phyloP scores from a whole-genome alignment of 2,113 vertebrate genomes.

The Urocitellus parryii region DNA sequence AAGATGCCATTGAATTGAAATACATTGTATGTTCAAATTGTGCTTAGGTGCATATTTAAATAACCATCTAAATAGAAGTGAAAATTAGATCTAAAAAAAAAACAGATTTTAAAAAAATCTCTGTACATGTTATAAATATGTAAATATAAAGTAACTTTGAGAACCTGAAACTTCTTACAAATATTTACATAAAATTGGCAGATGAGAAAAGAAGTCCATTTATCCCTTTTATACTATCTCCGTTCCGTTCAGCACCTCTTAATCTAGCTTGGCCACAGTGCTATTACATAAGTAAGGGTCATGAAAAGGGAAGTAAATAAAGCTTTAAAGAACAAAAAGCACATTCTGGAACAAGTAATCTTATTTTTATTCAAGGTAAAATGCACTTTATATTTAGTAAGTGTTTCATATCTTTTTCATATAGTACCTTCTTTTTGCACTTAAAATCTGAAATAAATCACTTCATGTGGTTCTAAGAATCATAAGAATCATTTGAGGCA shows the following conservation, averaged over 20 bases:
- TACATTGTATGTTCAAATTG: slow-evolving; percentile 31
- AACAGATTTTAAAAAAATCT: no score
- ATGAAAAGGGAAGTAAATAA: not conserved
- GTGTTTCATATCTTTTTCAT: not conserved
- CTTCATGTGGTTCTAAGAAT: not conserved
- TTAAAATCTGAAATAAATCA: not conserved
- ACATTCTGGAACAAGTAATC: not conserved
- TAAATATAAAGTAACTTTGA: not conserved
- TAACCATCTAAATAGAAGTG: slow-evolving; percentile 2
- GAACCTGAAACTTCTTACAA: not conserved
- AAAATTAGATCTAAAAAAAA: slow-evolving; percentile 45
- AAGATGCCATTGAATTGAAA: slow-evolving; percentile 36
- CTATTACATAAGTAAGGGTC: not conserved
- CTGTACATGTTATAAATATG: not conserved
- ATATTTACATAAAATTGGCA: not conserved
- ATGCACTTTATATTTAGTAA: not conserved
- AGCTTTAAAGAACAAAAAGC: slow-evolving; percentile 11
- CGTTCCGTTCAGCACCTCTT: not conserved
- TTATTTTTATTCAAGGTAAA: slow-evolving; percentile 40
- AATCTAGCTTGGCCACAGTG: not conserved
- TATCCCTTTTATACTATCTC: not conserved
- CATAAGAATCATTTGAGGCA: not conserved
- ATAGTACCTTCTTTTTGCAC: not conserved
- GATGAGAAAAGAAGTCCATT: not conserved
- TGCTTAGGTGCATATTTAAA: slow-evolving; percentile 42